A percentile compares a stretch with the other conserved stretches of the same genome.
phyloP scores from a whole-genome alignment of 2,797 vertebrate genomes.

The Clarias laeviceps region DNA sequence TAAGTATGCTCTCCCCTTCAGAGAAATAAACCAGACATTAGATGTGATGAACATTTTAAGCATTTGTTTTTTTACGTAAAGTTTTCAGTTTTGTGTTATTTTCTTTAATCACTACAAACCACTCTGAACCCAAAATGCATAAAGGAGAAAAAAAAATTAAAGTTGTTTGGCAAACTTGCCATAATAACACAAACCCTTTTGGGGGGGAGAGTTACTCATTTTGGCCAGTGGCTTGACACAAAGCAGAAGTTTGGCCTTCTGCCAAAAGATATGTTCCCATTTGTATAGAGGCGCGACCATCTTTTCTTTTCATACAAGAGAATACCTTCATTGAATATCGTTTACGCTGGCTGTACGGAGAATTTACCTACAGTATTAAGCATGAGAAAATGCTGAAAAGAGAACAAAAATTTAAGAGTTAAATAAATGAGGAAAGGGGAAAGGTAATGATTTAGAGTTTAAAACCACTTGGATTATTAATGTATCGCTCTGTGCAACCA shows the following conservation, averaged over 20 bases:
- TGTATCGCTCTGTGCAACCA: not conserved
- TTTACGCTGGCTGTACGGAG: not conserved
- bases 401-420: not conserved
- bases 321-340: not conserved
- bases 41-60: not conserved
- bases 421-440: not conserved
- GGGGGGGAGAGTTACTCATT: not conserved
- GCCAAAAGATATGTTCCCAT: not conserved
- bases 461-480: not conserved
- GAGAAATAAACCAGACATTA: not conserved
- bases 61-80: not conserved
- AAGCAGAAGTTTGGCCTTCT: constrained; percentile 1
- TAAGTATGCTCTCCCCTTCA: not conserved
- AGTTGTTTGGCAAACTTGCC: not conserved
- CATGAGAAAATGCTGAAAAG: not conserved
- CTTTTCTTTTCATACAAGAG: not conserved
- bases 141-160: not conserved
- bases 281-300: not conserved
- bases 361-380: not conserved
- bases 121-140: not conserved
- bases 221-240: not conserved
- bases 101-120: too few species aligned
- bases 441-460: not conserved
- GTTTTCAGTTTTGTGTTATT: too few species aligned
- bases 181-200: not conserved